Evolutionary conservation across 2,113 vertebrate species (phyloP).

Genomic region (Gymnocephalus cernua): DNA sequence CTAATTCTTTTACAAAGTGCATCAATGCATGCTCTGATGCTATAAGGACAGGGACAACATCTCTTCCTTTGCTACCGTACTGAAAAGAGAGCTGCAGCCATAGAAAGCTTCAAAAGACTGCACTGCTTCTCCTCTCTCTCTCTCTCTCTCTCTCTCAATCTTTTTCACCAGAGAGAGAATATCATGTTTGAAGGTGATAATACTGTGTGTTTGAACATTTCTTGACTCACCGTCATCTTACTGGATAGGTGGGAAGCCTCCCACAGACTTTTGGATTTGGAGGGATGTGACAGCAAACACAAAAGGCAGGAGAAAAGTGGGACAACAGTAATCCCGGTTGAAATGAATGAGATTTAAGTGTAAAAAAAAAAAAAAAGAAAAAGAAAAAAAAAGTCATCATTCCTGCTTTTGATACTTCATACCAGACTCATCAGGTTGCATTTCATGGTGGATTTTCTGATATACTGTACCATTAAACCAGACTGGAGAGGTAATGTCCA

Average conservation of each 20-base stretch:
- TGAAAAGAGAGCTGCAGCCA: background rate
- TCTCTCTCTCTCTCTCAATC: background rate
- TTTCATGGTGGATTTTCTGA: conserved; percentile 39
- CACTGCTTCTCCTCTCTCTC: background rate
- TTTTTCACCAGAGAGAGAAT: conserved; percentile 15
- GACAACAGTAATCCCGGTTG: conserved; percentile 58
- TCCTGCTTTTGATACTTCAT: conserved; percentile 36
- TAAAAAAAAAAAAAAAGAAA: background rate
- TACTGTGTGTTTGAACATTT: conserved; percentile 39
- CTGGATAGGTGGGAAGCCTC: conserved; percentile 31
- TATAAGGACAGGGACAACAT: conserved; percentile 1
- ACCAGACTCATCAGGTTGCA: conserved; percentile 15
- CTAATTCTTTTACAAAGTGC: background rate
- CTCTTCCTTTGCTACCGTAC: conserved; percentile 1
- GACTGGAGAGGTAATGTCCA: conserved; percentile 5
- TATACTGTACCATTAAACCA: conserved; percentile 30
- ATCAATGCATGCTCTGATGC: background rate
- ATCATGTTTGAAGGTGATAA: conserved; percentile 50
- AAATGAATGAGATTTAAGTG: conserved; percentile 52
- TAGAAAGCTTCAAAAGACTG: conserved; percentile 21
- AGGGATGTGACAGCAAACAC: conserved; percentile 48
- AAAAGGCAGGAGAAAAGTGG: conserved; percentile 59
- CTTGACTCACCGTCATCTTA: conserved; percentile 25
- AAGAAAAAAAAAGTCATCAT: conserved; percentile 13
- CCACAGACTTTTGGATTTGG: conserved; percentile 23